A percentile compares a stretch with the other conserved stretches of the same genome.
phyloP scores from a whole-genome alignment of 2,888 invertebrate species.

The Pterostichus madidus region DNA sequence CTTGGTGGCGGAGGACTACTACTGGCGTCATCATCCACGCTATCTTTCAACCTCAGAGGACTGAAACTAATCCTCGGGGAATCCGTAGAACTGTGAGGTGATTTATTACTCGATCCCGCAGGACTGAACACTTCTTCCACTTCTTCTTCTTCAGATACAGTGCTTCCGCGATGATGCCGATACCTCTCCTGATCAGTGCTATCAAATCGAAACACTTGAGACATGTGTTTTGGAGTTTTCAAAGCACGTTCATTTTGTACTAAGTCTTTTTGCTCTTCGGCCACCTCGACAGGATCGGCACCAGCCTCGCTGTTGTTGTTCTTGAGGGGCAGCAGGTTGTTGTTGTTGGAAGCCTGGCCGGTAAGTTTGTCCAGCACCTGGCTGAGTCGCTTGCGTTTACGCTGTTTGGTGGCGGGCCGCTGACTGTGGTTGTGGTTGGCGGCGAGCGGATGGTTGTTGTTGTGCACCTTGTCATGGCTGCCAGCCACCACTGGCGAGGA shows the following conservation, averaged over 20 bases:
- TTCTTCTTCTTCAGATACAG: constrained; percentile 77
- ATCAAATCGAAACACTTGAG: constrained; percentile 80
- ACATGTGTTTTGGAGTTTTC: constrained; percentile 74
- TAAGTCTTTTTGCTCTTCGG: constrained; percentile 62
- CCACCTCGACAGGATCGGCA: constrained; percentile 69
- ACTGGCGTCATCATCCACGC: constrained; percentile 75
- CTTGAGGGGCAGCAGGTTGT: constrained; percentile 77
- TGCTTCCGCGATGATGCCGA: constrained; percentile 69
- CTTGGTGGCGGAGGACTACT: constrained; percentile 73
- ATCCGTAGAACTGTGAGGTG: constrained; percentile 80
- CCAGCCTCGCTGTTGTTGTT: constrained; percentile 75
- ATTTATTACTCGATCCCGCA: constrained; percentile 79
- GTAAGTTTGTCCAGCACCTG: constrained; percentile 89
- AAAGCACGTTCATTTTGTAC: constrained; percentile 69
- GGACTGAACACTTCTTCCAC: constrained; percentile 82
- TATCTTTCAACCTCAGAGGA: constrained; percentile 79
- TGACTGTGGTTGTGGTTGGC: constrained; percentile 79
- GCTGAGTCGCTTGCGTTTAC: constrained; percentile 89
- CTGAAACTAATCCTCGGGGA: constrained; percentile 80
- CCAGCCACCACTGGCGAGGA: constrained; percentile 73
- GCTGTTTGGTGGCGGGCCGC: constrained; percentile 82
- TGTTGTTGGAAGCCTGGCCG: constrained; percentile 76
- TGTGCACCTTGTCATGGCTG: constrained; percentile 76
- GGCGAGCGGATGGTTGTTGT: constrained; percentile 81
- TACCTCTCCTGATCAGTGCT: constrained; percentile 74